phyloP scores from a whole-genome alignment of 2,113 vertebrate species.

The Guaruba guarouba region DNA sequence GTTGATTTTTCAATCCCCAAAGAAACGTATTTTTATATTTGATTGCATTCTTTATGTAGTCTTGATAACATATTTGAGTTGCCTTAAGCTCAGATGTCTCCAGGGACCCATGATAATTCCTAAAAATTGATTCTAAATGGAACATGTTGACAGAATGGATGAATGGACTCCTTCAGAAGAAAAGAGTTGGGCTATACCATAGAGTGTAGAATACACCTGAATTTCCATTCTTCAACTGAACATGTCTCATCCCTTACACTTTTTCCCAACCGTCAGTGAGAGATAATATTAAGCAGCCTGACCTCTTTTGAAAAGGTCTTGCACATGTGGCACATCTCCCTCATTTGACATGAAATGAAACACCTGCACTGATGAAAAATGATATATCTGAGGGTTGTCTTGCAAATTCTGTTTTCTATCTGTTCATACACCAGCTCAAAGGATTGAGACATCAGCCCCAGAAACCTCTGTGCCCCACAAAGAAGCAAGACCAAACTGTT shows the following conservation, averaged over 20 bases:
- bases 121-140: background rate
- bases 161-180: background rate
- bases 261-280: background rate
- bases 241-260: background rate
- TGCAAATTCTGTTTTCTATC: background rate
- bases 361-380: background rate
- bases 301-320: background rate
- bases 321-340: background rate
- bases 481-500: background rate
- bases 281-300: background rate
- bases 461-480: background rate
- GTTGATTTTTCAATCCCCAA: background rate
- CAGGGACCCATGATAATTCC: accelerated
- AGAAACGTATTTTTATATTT: background rate
- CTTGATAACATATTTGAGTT: accelerated
- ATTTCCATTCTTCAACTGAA: too few species aligned
- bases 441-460: background rate
- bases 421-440: background rate
- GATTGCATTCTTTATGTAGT: background rate
- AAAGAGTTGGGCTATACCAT: background rate
- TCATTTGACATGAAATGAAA: background rate
- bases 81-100: background rate
- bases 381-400: background rate
- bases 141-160: background rate
- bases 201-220: background rate